Conservation (phyloP, 2,797 vertebrate genomes). For the Sus cebifrons region DNA sequence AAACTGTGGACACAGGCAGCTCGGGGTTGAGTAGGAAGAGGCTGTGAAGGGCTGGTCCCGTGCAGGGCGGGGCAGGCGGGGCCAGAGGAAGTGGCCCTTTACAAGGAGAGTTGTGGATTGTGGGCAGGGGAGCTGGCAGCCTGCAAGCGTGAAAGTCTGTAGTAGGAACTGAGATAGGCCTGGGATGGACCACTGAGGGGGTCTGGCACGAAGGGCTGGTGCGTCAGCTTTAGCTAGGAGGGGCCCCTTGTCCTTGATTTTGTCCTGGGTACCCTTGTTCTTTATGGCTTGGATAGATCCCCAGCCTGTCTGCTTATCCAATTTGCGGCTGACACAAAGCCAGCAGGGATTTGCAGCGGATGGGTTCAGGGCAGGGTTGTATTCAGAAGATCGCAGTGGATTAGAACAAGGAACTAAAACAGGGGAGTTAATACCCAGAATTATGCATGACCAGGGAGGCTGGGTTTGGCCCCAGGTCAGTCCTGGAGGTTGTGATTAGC, state of each 20-base stretch:
- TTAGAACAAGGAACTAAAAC: slow-evolving; percentile 57
- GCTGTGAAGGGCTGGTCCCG: slow-evolving; percentile 21
- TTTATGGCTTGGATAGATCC: slow-evolving; percentile 7
- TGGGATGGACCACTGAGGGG: neutral
- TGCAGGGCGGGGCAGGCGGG: neutral
- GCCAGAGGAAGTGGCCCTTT: slow-evolving; percentile 64
- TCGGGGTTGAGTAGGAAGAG: slow-evolving; percentile 43
- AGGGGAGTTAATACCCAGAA: neutral
- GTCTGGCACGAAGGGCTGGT: slow-evolving; percentile 3
- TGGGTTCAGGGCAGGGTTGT: neutral
- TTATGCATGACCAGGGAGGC: neutral
- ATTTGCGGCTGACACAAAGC: slow-evolving; percentile 56
- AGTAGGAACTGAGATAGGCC: slow-evolving; percentile 27
- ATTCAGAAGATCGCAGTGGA: slow-evolving; percentile 16
- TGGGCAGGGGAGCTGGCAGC: neutral
- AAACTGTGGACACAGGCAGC: neutral
- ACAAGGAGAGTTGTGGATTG: slow-evolving; percentile 2
- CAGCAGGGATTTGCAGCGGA: slow-evolving; percentile 58
- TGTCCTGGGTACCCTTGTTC: slow-evolving; percentile 15
- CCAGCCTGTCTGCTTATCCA: slow-evolving; percentile 31
- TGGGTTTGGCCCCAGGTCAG: neutral
- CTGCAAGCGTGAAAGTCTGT: neutral
- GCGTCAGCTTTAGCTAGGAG: slow-evolving; percentile 38
- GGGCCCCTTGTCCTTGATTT: slow-evolving; percentile 8
- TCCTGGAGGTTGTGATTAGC: neutral